Evolutionary conservation across 2,888 invertebrate species (phyloP), one percentile per base, ranked within the genome.

Genomic region (Amphipyra berbera): DNA sequence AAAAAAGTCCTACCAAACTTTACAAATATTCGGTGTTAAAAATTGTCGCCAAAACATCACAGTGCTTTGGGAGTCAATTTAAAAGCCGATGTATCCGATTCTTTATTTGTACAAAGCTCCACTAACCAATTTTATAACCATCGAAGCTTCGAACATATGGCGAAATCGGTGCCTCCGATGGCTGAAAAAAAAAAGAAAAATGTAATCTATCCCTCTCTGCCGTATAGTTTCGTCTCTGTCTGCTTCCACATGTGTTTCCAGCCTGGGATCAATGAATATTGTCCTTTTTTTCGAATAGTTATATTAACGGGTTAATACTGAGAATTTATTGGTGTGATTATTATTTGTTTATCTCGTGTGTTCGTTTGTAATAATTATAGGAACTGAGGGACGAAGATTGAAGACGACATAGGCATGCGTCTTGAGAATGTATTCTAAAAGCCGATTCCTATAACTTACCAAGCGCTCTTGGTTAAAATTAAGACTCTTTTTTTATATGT

Each of bases 261-360:
- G 88, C 80, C 83, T 91, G 91, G 78, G 85, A 89, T 90, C 88
- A 90, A 88, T 90, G 88, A 79, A 79, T 87, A 87, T 88, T 88
- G 83, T 89, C 84, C 84, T 88, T 89, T 87, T 86, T 84, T 73
- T 67, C 49, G 65, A 73, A 80, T 84, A 82, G 79, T 83, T 83
- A 74, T 81, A 83, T 84, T 79, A 84, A 83, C 78, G 78, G 75
- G 78, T 85, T 82, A 38, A 79, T 81, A 81, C 81, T 59, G 59
- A 61, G 83, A 82, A 83, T 75, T 79, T 82, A 82, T 77, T 63
- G 68, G 67, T 58, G 53, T 64, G 48, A 74, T 74, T 63, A 63
- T 71, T 74, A 56, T 58, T 73, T 68, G 62, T 74, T 68, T 74
- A 30, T 55, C 27, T 42, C 30, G 14, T 58, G 12, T 55, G n/a